These are phyloP conservation scores for Ceramica pisi DNA, from an alignment of 2,888 invertebrate genomes.

Conservation along the genomic window DNA sequence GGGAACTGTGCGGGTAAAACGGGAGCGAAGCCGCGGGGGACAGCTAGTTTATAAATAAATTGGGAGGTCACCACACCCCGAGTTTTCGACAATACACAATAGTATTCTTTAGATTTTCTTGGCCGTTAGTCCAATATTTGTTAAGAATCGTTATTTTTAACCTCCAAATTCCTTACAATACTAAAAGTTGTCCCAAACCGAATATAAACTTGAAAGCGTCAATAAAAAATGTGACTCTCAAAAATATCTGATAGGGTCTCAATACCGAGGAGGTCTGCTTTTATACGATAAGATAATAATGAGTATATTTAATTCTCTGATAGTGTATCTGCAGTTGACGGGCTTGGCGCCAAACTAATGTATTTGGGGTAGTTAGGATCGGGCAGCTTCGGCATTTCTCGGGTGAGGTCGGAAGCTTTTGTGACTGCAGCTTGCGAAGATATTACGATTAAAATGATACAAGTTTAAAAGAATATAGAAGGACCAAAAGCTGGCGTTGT, in stretches of 20 bases:
- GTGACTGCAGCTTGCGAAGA: background rate
- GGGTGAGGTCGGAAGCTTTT: constrained; percentile 11
- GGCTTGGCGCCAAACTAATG: constrained; percentile 67
- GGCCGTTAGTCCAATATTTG: background rate
- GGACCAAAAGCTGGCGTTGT: background rate
- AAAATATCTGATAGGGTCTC: constrained; percentile 54
- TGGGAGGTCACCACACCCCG: too few species aligned
- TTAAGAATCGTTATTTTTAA: background rate
- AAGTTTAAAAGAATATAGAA: too few species aligned
- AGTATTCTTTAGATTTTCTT: background rate
- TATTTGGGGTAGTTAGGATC: constrained; percentile 46
- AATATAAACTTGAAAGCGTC: constrained; percentile 32
- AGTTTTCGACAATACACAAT: too few species aligned
- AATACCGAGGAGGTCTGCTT: constrained; percentile 53
- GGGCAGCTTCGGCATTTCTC: constrained; percentile 26
- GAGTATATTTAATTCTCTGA: constrained; percentile 64
- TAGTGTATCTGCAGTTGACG: constrained; percentile 61
- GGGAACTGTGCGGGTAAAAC: too few species aligned
- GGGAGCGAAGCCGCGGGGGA: too few species aligned
- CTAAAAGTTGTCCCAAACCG: constrained; percentile 13
- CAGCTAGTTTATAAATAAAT: too few species aligned
- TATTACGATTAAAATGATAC: background rate
- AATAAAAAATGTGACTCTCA: constrained; percentile 50
- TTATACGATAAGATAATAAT: constrained; percentile 66
- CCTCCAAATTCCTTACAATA: constrained; percentile 19